A percentile compares a stretch with the other conserved stretches of the same genome.
Conservation (phyloP, 2,888 invertebrate species). For the Cephalotes varians region DNA sequence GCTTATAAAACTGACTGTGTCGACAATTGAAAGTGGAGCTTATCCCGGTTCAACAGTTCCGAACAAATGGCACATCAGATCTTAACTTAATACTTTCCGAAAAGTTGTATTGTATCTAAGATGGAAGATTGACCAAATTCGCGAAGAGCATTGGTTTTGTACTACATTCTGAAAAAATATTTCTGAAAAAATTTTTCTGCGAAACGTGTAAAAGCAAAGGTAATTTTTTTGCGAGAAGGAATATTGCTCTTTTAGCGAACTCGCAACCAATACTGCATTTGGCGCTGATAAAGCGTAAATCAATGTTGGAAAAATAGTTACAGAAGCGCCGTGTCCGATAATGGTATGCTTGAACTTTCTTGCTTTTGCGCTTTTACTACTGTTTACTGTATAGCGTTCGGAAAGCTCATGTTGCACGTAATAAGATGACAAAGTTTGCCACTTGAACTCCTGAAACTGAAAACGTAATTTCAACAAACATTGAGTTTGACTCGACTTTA, state of each 20-base stretch:
- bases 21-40: conserved; percentile 28
- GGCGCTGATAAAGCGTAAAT: conserved; percentile 18
- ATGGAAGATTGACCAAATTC: neutral
- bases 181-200: conserved; percentile 31
- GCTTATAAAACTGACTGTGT: conserved; percentile 55
- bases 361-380: conserved; percentile 27
- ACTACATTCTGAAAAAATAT: conserved; percentile 12
- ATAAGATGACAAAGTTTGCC: conserved; percentile 67
- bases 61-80: neutral
- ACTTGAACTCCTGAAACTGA: conserved; percentile 63
- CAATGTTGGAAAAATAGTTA: conserved; percentile 33
- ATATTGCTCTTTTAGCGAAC: conserved; percentile 27
- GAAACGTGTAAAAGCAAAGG: neutral
- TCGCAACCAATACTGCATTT: conserved; percentile 23
- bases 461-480: conserved; percentile 46
- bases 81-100: conserved; percentile 10
- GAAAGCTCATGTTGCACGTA: conserved; percentile 44
- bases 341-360: conserved; percentile 7
- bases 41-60: neutral
- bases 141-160: neutral
- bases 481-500: neutral
- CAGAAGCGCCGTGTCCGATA: conserved; percentile 10
- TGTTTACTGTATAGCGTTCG: neutral
- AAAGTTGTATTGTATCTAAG: conserved; percentile 1
- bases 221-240: neutral